phyloP scores from a whole-genome alignment of 2,113 vertebrate genomes.

The Alectura lathami region DNA sequence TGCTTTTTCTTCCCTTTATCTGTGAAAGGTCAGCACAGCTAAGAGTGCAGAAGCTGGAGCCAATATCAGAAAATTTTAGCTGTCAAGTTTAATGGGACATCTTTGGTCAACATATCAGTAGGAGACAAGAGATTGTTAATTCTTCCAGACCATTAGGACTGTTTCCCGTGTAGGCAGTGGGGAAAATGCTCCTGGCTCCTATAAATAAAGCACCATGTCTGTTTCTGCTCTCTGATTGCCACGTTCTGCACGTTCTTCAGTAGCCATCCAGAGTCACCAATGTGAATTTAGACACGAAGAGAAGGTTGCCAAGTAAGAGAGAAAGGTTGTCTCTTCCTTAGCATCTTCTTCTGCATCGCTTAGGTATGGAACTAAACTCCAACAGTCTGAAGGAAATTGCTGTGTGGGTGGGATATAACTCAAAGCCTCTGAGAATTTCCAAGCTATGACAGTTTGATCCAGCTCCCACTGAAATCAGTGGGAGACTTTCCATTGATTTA shows the following conservation, averaged over 20 bases:
- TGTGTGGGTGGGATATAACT: neutral
- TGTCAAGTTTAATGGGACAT: neutral
- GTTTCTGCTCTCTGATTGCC: neutral
- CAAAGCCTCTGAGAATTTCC: neutral
- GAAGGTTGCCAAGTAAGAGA: neutral
- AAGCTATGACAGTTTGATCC: neutral
- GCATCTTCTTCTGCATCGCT: neutral
- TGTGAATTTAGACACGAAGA: neutral
- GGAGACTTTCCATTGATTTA: constrained; percentile 8
- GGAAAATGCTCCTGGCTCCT: neutral
- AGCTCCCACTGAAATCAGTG: neutral
- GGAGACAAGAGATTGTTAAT: neutral
- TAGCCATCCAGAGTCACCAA: neutral
- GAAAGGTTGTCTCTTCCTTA: neutral
- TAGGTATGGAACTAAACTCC: neutral
- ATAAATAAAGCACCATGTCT: neutral
- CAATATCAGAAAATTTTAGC: neutral
- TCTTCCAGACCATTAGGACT: neutral
- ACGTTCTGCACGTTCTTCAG: neutral
- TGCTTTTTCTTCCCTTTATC: neutral
- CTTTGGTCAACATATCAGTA: neutral
- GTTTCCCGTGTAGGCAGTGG: neutral
- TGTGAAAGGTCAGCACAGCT: neutral
- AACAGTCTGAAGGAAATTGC: neutral
- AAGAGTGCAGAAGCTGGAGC: neutral